These are phyloP conservation scores for Antheraea assamensis DNA, from an alignment of 2,888 invertebrate species.

Conservation along the genomic window DNA sequence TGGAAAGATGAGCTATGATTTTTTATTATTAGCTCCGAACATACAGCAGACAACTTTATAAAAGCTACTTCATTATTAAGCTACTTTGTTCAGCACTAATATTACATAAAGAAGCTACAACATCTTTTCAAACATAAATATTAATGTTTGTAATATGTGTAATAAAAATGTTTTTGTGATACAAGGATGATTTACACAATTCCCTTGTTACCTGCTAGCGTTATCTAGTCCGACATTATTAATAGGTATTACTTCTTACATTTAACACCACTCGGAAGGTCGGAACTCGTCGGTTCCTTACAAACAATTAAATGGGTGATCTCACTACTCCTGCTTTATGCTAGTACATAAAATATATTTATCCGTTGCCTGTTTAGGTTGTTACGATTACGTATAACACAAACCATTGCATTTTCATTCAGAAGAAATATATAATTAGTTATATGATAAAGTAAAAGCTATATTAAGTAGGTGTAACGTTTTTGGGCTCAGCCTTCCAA, in stretches of 20 bases:
- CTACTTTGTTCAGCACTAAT: not conserved
- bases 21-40: not conserved
- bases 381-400: not conserved
- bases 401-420: not conserved
- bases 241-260: slow-evolving; percentile 14
- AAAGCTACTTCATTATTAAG: no score
- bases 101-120: not conserved
- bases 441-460: not conserved
- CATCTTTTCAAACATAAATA: not conserved
- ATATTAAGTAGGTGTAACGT: not conserved
- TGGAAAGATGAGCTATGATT: no score
- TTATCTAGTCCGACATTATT: slow-evolving; percentile 7
- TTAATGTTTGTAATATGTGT: no score
- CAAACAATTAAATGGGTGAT: slow-evolving; percentile 22
- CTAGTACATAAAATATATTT: slow-evolving; percentile 15
- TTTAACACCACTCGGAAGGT: slow-evolving; percentile 13
- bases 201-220: not conserved
- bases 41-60: not conserved
- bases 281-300: slow-evolving; percentile 17
- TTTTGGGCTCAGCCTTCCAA: not conserved
- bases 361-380: slow-evolving; percentile 8
- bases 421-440: not conserved
- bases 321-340: slow-evolving; percentile 17
- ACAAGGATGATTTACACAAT: slow-evolving; percentile 5
- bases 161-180: no score